Conservation (phyloP, 2,888 invertebrate genomes). For the Nymphalis urticae region DNA sequence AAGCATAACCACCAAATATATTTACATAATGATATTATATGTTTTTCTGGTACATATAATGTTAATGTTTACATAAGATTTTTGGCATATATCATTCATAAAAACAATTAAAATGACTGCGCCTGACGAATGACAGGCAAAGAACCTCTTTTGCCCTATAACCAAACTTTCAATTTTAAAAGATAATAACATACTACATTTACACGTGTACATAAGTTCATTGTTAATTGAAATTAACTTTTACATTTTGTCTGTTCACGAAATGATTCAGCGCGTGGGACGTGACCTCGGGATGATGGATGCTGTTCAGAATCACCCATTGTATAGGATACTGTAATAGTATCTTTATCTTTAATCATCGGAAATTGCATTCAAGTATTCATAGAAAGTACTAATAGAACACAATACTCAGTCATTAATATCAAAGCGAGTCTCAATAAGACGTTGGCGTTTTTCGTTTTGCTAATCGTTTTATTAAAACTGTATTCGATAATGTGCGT, state of each 20-base stretch:
- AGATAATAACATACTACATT: too few species aligned
- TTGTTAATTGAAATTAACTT: not conserved
- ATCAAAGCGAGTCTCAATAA: not conserved
- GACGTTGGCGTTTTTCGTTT: conserved; percentile 6
- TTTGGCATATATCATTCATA: too few species aligned
- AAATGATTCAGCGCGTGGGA: conserved; percentile 7
- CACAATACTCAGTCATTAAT: conserved; percentile 20
- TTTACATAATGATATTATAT: too few species aligned
- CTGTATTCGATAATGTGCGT: not conserved
- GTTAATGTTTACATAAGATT: too few species aligned
- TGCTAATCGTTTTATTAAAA: not conserved
- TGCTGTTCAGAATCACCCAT: conserved; percentile 22
- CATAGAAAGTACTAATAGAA: conserved; percentile 20
- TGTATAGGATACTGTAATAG: conserved; percentile 5
- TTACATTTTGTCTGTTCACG: not conserved
- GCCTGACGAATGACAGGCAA: too few species aligned
- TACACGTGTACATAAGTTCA: not conserved
- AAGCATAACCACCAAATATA: too few species aligned
- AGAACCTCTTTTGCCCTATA: too few species aligned
- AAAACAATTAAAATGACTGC: too few species aligned
- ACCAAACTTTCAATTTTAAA: too few species aligned
- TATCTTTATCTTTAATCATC: conserved; percentile 25
- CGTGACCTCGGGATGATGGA: conserved; percentile 18
- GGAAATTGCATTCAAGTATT: conserved; percentile 14
- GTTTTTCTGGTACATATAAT: too few species aligned